Base-by-base conservation (phyloP, 2,888 invertebrate genomes). In the Calephelis perditalis region DNA sequence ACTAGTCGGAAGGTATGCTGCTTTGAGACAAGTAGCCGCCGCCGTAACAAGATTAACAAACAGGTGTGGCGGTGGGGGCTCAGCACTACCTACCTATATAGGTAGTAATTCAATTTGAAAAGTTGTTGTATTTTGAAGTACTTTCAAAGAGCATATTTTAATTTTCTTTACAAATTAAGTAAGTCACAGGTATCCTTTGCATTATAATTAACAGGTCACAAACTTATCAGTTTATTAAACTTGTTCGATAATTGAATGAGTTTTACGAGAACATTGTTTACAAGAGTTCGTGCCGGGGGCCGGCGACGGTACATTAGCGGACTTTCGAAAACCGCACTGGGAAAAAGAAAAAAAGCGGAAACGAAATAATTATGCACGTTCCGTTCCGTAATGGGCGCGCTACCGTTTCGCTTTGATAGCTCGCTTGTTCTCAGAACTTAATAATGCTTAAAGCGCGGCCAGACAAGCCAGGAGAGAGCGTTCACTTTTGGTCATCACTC, bases 311-410 rank as follows among this genome's bases (percentile, higher is more conserved):
- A 76, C 84, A 86, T 89, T 89, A 90, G 85, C 75, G 76, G 71
- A 76, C 79, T 81, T 84, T 83, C 85, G 81, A 84, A 87, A 85
- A 83, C 84, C 83, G 81, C 85, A 84, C 78, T 78, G 75, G 75
- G 76, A 81, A 84, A 74, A 69, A 78, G 76, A 82, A 82, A 80
- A 84, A 86, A 82, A 79, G 82, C 82, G 85, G 85, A 86, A 88
- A 89, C 88, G 84, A 90, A 90, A 90, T 89, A 89, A 90, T 90
- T 90, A 90, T 89, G 80, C 85, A 88, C 88, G 88, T 88, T 88
- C 86, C 84, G 84, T 88, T 85, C 83, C 79, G 84, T 87, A 88
- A 89, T 90, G 87, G 84, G 84, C 82, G 84, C 79, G 88, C 88
- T 90, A 90, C 89, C 84, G 89, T 89, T 88, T 84, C 83, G 84